Conservation (phyloP, 2,113 vertebrate species). For the Junco hyemalis region DNA sequence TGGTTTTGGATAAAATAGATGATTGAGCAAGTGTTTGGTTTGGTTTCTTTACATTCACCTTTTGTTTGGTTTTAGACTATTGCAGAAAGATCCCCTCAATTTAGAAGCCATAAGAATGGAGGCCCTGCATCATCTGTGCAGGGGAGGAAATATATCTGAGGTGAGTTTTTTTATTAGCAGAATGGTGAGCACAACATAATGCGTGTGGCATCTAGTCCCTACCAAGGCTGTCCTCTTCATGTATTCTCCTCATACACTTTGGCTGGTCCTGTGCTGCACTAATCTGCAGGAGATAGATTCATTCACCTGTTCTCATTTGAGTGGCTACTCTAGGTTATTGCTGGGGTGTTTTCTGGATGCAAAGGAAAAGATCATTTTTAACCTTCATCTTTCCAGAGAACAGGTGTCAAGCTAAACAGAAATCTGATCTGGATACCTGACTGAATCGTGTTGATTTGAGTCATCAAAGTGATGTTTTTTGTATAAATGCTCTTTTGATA, state of each 20-base stretch:
- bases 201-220: neutral
- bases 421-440: neutral
- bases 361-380: neutral
- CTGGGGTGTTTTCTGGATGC: neutral
- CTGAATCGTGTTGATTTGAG: neutral
- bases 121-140: slow-evolving; percentile 87
- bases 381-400: neutral
- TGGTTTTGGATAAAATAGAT: neutral
- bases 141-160: slow-evolving; percentile 86
- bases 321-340: neutral
- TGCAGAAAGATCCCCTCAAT: slow-evolving; percentile 90
- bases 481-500: neutral
- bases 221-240: neutral
- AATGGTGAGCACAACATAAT: neutral
- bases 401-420: neutral
- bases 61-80: slow-evolving; percentile 78
- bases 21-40: neutral
- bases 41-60: neutral
- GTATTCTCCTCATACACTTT: neutral
- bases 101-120: slow-evolving; percentile 90
- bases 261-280: neutral
- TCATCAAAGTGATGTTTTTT: neutral
- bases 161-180: slow-evolving; percentile 64
- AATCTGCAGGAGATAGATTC: neutral
- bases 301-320: neutral